Conservation (phyloP, 2,797 vertebrate genomes). For the Sciurus carolinensis region DNA sequence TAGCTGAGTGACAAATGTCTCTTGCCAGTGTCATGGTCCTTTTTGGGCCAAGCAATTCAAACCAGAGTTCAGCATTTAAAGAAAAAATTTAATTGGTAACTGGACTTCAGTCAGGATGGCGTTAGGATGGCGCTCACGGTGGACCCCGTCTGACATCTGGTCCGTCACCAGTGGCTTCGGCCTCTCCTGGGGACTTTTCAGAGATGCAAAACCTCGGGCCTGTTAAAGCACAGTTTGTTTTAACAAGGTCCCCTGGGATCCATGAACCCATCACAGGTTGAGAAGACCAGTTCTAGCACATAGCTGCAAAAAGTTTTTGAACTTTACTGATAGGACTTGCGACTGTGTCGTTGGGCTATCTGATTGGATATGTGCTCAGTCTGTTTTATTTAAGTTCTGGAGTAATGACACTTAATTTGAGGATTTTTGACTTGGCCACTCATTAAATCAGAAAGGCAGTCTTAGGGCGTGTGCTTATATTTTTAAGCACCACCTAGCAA, state of each 20-base stretch:
- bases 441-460: conserved; percentile 49
- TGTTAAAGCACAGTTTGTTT: background rate
- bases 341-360: background rate
- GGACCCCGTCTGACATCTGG: background rate
- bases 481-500: conserved; percentile 16
- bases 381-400: background rate
- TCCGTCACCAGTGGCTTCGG: background rate
- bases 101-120: background rate
- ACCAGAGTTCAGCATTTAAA: background rate
- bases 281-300: background rate
- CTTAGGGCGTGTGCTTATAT: conserved; percentile 21
- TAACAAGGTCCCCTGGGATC: background rate
- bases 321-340: background rate
- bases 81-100: no score
- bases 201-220: background rate
- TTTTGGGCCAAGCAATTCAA: background rate
- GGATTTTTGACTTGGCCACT: conserved; percentile 36
- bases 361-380: background rate
- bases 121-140: background rate
- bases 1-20: background rate
- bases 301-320: background rate
- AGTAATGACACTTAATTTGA: background rate
- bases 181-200: background rate
- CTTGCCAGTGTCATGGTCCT: background rate
- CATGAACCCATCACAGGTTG: rapidly evolving